Evolutionary conservation across 2,888 invertebrate genomes (phyloP), one percentile per base, ranked within the genome.

Genomic region (Andrena minutula): DNA sequence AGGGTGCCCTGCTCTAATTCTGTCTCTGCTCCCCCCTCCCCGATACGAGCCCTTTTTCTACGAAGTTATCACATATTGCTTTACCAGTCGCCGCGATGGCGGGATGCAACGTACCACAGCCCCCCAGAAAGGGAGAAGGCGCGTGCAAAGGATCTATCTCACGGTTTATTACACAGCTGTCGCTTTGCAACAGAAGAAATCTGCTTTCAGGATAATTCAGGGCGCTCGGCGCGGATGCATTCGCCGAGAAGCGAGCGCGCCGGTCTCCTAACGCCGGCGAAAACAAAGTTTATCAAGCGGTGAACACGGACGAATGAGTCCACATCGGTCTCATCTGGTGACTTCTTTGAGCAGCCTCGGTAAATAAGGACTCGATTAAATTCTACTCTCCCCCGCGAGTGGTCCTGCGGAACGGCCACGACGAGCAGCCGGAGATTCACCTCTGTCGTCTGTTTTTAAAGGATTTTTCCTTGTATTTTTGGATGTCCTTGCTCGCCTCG

Each of bases 341-440:
- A 73, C 73, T 83, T 83, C 86, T 87, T 87, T 87, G 82, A 84
- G 82, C 78, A 73, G 75, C 70, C 71, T 71, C 68, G 72, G 84
- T 87, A 87, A 87, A 87, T 84, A 85, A 77, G 77, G 82, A 87
- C 82, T 86, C 85, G 85, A 87, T 87, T 87, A 87, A 87, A 87
- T 87, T 87, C 87, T 84, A 85, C 84, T 85, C 78, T 75, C 76
- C 60, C 66, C 68, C 66, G 41, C 61, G 53, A 73, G 71, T 75
- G 58, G 69, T 79, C 74, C 72, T 66, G 77, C 68, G 63, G 74
- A 83, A 81, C 86, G 86, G 83, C 86, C 81, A 75, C 58, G 53
- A 23, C 35, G 51, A 41, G 64, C 41, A 41, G 23, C 30, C 49
- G 30, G 51, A 32, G 74, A 60, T 63, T 72, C 77, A 26, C 69